Percentiles rank a stretch among this genome's conserved stretches.
Evolutionary conservation across 2,888 invertebrate species (phyloP).

Genomic region (Leucophora obtusa): DNA sequence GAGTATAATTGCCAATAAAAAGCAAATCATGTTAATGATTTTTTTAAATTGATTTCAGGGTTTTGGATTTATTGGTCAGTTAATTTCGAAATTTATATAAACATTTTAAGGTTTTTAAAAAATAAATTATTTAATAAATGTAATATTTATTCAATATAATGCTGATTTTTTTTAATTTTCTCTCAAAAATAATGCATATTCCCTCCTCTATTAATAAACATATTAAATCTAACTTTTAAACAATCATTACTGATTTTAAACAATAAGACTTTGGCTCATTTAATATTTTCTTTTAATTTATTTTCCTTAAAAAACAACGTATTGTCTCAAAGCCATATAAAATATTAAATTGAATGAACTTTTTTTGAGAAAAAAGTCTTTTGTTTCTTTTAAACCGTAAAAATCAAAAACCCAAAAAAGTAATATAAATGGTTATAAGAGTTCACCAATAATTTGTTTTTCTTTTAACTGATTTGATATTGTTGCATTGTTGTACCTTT

Average conservation of each 20-base stretch:
- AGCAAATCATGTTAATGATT: too few species aligned
- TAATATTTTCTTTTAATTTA: background rate
- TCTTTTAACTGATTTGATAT: conserved; percentile 26
- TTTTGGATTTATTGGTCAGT: too few species aligned
- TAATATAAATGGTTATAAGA: conserved; percentile 20
- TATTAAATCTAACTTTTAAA: background rate
- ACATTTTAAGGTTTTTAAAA: too few species aligned
- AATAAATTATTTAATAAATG: too few species aligned
- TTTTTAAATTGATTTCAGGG: too few species aligned
- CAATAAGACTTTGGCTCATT: background rate
- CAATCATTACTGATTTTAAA: background rate
- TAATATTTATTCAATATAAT: too few species aligned
- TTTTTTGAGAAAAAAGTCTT: background rate
- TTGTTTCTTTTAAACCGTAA: background rate
- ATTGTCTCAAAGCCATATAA: background rate
- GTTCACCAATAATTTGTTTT: conserved; percentile 42
- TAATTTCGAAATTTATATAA: too few species aligned
- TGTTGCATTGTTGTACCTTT: conserved; percentile 36
- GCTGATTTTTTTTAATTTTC: too few species aligned
- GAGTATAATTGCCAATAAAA: too few species aligned
- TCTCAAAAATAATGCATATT: too few species aligned
- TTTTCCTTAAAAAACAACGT: background rate
- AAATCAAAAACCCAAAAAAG: conserved; percentile 17
- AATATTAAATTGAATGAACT: background rate
- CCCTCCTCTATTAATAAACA: too few species aligned